Base-by-base conservation (phyloP, 1,140 invertebrate genomes). In the Thaumatotibia leucotreta region DNA sequence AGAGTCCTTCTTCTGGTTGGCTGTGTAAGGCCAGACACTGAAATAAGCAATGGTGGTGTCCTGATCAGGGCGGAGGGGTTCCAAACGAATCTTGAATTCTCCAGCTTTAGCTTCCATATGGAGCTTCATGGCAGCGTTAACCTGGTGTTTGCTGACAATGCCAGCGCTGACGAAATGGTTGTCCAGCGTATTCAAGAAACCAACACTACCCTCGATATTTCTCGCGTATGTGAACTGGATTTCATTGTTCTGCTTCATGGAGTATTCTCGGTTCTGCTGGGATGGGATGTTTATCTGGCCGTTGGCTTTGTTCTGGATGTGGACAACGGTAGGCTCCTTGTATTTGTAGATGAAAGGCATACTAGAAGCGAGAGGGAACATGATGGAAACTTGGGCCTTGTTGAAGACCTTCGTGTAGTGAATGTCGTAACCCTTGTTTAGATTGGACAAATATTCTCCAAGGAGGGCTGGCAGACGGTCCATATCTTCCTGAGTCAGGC, bases 311-410 rank as follows among this genome's bases (percentile, higher is more conserved):
- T 91, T 73, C 62, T 92, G 79, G 4, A 92, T 89, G 39, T 90
- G 86, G 9, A 92, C 14, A 4, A 95, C 61, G 0, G 85, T 84
- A 0, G 94, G 94, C 24, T 79, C 76, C 63, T 93, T 92, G 39
- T 93, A 91, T 17, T 90, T 92, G 82, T 91, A 94, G 50, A 93
- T 79, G 73, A 94, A 95, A 22, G 94, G 95, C 61, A 95, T 87
- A 80, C 95, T 95, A 67, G 91, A 93, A 68, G 92, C 93, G 10
- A 93, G 92, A 1, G 95, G 94, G 89, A 95, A 94, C 79, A 93
- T 92, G 1, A 95, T 75, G 0, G 91, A 91, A 0, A 93, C 74
- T 54, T 92, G 86, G 45, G 92, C 90, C 10, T 88, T 77, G 63
- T 92, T 92, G 9, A 86, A 73, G 0, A 94, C 71, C 73, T 93